Base-by-base conservation (phyloP, 2,888 invertebrate species). In the Zonitis immaculata region DNA sequence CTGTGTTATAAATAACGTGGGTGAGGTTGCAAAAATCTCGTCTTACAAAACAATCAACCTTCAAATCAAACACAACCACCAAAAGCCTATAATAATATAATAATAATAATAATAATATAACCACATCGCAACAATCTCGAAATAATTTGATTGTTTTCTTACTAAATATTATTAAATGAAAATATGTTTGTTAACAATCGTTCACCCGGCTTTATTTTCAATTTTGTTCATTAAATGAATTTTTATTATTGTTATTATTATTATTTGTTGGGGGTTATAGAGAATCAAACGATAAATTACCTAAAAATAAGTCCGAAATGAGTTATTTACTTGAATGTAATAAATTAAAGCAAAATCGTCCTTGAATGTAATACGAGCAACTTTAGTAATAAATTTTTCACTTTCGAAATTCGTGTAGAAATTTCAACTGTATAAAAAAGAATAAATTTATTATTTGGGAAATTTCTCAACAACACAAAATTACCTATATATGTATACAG, bases 231-330 rank as follows among this genome's bases (percentile, higher is more conserved):
- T 35, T 14, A 18, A 39, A 20, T n/a, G n/a, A n/a, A n/a, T n/a
- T n/a, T n/a, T n/a, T n/a, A n/a, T n/a, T n/a, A n/a, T n/a, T n/a
- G n/a, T n/a, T n/a, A n/a, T n/a, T n/a, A n/a, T n/a, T n/a, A n/a
- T n/a, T n/a, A n/a, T n/a, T n/a, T n/a, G n/a, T 11, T 11, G 39
- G 6, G 39, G 39, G 18, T 42, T 22, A 8, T n/a, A n/a, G 5
- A 22, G 18, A 48, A 42, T 48, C 48, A 48, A n/a, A 48, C 48
- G 28, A 48, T 48, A 48, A 48, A 48, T 45, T 48, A 49, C 28
- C 49, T 32, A 49, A 28, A 49, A 49, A 49, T 49, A 49, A 26
- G 28, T 42, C 46, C 46, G 42, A 42, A 46, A 42, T 42, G 51
- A 51, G 46, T 51, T 46, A 46, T 51, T 39, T 20, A 39, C 39